phyloP scores from a whole-genome alignment of 2,888 invertebrate species.

The Oxycera nigricornis region DNA sequence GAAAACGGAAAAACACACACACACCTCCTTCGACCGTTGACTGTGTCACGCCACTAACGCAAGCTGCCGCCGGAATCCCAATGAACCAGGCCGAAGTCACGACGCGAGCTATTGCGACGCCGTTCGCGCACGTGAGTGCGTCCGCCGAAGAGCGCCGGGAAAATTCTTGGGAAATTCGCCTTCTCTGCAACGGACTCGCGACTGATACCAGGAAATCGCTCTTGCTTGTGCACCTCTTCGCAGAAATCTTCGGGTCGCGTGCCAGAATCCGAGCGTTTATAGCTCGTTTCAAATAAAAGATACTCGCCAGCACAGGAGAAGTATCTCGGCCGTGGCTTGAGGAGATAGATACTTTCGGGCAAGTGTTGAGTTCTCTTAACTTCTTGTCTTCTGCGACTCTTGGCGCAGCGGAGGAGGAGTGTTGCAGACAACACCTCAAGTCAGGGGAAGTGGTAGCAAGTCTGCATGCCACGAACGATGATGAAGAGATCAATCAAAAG shows the following conservation, averaged over 20 bases:
- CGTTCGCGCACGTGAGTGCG: conserved; percentile 1
- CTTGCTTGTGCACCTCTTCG: not conserved
- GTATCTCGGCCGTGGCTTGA: not conserved
- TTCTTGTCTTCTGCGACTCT: not conserved
- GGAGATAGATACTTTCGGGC: not conserved
- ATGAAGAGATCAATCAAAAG: conserved; percentile 23
- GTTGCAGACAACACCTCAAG: conserved; percentile 15
- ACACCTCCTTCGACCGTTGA: conserved; percentile 10
- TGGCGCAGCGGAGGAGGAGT: not conserved
- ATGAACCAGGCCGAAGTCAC: not conserved
- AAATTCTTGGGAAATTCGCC: conserved; percentile 13
- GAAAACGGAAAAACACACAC: not conserved
- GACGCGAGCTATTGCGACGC: conserved; percentile 5
- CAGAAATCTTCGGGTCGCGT: not conserved
- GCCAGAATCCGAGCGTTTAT: not conserved
- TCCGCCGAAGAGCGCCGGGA: not conserved
- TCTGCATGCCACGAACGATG: not conserved
- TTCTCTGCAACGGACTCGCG: not conserved
- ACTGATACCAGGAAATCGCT: not conserved
- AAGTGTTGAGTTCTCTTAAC: not conserved
- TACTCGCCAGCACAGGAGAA: too few species aligned
- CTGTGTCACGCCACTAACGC: conserved; percentile 13
- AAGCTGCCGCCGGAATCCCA: conserved; percentile 6
- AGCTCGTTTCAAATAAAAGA: not conserved
- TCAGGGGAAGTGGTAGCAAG: not conserved